Conservation (phyloP, 2,797 vertebrate genomes). For the Phalanger gymnotis region DNA sequence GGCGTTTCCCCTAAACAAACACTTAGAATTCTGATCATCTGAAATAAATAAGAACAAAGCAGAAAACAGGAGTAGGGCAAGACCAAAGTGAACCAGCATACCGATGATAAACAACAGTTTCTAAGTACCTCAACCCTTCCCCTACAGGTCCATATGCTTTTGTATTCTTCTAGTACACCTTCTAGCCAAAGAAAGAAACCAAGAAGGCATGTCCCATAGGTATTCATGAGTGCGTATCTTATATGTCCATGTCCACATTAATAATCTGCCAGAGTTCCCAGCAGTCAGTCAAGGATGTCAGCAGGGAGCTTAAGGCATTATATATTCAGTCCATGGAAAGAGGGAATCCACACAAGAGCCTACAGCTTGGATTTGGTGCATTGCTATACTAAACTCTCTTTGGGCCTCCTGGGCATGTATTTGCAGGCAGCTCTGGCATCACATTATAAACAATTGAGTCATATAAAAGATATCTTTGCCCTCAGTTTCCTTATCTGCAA, state of each 20-base stretch:
- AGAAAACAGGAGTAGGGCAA: neutral
- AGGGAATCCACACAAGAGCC: neutral
- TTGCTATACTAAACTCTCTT: neutral
- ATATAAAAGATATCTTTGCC: neutral
- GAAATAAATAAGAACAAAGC: neutral
- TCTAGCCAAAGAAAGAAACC: neutral
- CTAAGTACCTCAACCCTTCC: neutral
- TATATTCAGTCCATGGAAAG: neutral
- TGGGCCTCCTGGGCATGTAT: neutral
- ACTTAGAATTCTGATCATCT: neutral
- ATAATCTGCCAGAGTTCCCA: neutral
- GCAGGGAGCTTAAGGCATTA: neutral
- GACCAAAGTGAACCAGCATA: neutral
- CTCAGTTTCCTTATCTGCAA: neutral
- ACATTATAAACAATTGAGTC: neutral
- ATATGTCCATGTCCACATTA: neutral
- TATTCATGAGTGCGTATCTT: neutral
- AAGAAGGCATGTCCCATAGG: neutral
- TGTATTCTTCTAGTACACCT: neutral
- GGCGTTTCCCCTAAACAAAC: neutral
- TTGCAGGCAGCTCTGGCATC: neutral
- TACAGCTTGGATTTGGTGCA: neutral
- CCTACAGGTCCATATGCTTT: neutral
- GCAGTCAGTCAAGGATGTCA: neutral
- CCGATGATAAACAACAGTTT: neutral